Base-by-base conservation (phyloP, 2,113 vertebrate genomes). In the Microcebus griseorufus region DNA sequence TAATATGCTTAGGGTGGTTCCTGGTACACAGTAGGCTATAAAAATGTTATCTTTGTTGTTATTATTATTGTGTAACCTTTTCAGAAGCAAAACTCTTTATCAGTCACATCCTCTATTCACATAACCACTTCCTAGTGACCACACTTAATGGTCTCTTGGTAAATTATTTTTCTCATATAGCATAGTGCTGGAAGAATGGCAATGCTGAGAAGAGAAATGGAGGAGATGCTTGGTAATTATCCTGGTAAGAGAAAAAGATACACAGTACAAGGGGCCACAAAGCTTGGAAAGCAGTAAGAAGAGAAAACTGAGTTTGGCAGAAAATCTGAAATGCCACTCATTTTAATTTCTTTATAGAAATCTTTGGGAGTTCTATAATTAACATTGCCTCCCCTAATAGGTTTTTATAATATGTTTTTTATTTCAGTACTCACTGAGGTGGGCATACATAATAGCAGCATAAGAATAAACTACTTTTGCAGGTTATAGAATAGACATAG, bases 321-420 rank as follows among this genome's bases (percentile, higher is more conserved):
- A 79, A 93, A 75, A 75, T 75, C 94, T 80, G 82, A 95, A 85
- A 80, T 85, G 14, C 11, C 11, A 69, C 7, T 88, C 60, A 60
- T 78, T 81, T 96, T 65, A 93, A 69, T 94, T 93, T 88, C 90
- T 83, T 93, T 51, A 39, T 62, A 73, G 32, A 94, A 55, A 64
- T 73, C 20, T 79, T 87, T 73, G 25, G 9, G 25, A 45, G 22
- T 88, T 88, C 93, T 34, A 1, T 81, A 96, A 73, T 58, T 86
- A 18, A 27, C 27, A 23, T 89, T 42, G 5, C 11, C 34, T 55
- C 11, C 18, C 18, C 39, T 34, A 72, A 76, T 62, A 88, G 32
- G 90, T 70, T 76, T 96, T 90, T 69, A 18, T 76, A 55, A 48
- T 48, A 42, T 23, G 5, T 69, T 84, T 84, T 90, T 72, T 65